Evolutionary conservation across 92 coral and sea anemone species (phyloP).

Genomic region (Pocillopora meandrina): DNA sequence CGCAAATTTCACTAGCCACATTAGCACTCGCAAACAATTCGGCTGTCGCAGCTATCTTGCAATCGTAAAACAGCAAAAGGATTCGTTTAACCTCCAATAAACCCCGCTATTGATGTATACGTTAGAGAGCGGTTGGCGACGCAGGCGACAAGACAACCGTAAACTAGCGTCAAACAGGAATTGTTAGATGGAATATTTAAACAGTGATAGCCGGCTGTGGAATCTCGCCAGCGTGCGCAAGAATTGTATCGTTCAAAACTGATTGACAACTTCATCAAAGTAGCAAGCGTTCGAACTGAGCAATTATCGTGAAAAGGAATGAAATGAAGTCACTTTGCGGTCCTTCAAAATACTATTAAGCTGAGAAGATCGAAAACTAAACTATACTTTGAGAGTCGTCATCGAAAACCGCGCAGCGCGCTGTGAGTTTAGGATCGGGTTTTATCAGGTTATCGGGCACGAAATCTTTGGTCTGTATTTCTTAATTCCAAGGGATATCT

Average conservation of each 20-base stretch:
- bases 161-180: slow-evolving; percentile 63
- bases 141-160: slow-evolving; percentile 31
- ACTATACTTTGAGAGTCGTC: neutral
- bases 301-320: slow-evolving; percentile 13
- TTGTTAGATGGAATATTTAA: slow-evolving; percentile 6
- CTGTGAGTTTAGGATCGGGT: neutral
- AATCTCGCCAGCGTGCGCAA: neutral
- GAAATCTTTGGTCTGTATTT: slow-evolving; percentile 32
- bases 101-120: slow-evolving; percentile 15
- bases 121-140: slow-evolving; percentile 19
- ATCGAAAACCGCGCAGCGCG: slow-evolving; percentile 20
- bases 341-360: slow-evolving; percentile 1
- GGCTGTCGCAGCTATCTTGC: neutral
- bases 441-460: slow-evolving; percentile 40
- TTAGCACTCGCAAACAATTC: neutral
- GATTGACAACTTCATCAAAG: slow-evolving; percentile 56
- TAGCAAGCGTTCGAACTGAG: neutral
- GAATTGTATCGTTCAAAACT: slow-evolving; percentile 23
- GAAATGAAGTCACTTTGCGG: slow-evolving; percentile 13
- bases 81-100: slow-evolving; percentile 33
- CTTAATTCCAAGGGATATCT: slow-evolving; percentile 16
- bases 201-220: slow-evolving; percentile 7
- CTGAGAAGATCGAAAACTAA: neutral
- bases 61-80: slow-evolving; percentile 1
- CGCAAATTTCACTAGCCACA: neutral